Evolutionary conservation across 2,888 invertebrate species (phyloP).

Genomic region (Lasioglossum leucozonium): DNA sequence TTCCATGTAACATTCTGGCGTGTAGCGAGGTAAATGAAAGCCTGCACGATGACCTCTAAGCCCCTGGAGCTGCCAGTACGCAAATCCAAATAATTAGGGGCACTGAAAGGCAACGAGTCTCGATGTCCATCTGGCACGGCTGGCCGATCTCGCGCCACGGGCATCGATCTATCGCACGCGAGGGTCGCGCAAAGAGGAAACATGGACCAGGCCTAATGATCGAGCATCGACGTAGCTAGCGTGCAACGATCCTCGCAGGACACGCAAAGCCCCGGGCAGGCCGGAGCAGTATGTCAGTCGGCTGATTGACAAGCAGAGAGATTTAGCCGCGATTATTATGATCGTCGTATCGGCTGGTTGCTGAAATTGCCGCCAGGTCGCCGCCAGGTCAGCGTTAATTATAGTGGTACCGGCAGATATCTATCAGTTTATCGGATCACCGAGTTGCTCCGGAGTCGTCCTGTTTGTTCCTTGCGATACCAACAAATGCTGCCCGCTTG

Average conservation of each 20-base stretch:
- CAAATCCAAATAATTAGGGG: conserved; percentile 61
- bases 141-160: conserved; percentile 51
- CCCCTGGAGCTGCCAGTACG: conserved; percentile 40
- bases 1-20: conserved; percentile 18
- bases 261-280: conserved; percentile 72
- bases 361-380: conserved; percentile 82
- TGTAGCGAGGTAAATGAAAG: conserved; percentile 41
- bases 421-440: conserved; percentile 83
- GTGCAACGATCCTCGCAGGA: conserved; percentile 68
- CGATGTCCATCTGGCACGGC: conserved; percentile 63
- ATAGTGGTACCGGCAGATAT: conserved; percentile 81
- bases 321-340: conserved; percentile 80
- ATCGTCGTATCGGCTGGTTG: conserved; percentile 75
- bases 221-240: conserved; percentile 70
- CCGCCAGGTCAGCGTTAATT: conserved; percentile 83
- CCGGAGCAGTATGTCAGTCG: conserved; percentile 75
- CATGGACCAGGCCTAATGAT: conserved; percentile 65
- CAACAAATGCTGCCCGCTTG: conserved; percentile 45
- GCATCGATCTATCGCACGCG: conserved; percentile 56
- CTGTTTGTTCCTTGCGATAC: conserved; percentile 38
- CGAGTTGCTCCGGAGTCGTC: conserved; percentile 70
- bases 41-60: conserved; percentile 47
- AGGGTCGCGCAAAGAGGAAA: conserved; percentile 53
- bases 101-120: conserved; percentile 48
- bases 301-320: conserved; percentile 74